Evolutionary conservation across 2,797 vertebrate species (phyloP).

Genomic region (Melanotaenia boesemani): DNA sequence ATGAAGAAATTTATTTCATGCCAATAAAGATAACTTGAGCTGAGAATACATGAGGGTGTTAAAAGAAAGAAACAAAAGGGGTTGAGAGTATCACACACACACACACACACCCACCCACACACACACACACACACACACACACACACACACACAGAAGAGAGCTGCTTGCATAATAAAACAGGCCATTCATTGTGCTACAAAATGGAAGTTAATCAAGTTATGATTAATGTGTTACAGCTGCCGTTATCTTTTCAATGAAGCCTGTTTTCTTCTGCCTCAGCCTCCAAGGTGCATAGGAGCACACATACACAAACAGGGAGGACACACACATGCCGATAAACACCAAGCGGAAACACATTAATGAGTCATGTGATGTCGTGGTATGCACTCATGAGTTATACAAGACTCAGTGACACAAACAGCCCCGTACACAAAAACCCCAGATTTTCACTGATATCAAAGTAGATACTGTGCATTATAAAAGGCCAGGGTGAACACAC

Average conservation of each 20-base stretch:
- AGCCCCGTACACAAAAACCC: background rate
- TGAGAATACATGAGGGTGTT: background rate
- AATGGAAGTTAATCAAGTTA: constrained; percentile 76
- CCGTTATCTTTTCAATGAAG: constrained; percentile 71
- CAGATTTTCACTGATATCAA: constrained; percentile 28
- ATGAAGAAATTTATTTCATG: constrained; percentile 15
- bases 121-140: too few relatives aligned
- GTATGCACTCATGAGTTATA: background rate
- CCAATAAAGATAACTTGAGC: constrained; percentile 24
- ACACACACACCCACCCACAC: too few relatives aligned
- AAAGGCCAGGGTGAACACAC: constrained; percentile 9
- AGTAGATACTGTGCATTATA: constrained; percentile 20
- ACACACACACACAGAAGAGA: background rate
- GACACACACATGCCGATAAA: constrained; percentile 2
- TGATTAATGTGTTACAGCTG: constrained; percentile 76
- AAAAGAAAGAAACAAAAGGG: background rate
- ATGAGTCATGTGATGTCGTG: constrained; percentile 17
- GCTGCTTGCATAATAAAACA: constrained; percentile 55
- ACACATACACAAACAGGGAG: constrained; percentile 12
- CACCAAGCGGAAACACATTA: background rate
- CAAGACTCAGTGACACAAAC: background rate
- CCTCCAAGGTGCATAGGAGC: constrained; percentile 9
- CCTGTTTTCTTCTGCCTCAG: constrained; percentile 45
- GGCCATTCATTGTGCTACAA: constrained; percentile 52
- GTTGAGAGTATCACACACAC: background rate